Percentiles rank a stretch among this genome's conserved stretches.
Conservation (phyloP, 1,140 invertebrate species). For the Atta texana region DNA sequence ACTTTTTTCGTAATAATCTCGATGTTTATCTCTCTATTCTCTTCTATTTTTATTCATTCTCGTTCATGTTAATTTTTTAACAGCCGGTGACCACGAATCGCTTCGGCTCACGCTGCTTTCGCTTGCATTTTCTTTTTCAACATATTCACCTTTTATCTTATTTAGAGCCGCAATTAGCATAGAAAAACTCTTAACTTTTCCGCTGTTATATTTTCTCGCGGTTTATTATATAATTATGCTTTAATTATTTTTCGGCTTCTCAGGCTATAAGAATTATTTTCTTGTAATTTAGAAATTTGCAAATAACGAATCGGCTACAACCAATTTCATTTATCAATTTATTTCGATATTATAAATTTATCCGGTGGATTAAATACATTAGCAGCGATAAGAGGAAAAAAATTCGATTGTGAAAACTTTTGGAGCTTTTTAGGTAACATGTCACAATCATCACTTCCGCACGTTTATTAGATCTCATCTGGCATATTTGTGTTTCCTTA, state of each 20-base stretch:
- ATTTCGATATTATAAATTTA: background rate
- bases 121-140: conserved; percentile 24
- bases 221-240: background rate
- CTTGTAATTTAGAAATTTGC: conserved; percentile 11
- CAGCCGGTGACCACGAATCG: background rate
- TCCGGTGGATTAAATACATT: background rate
- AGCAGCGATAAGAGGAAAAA: background rate
- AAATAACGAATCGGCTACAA: conserved; percentile 33
- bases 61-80: conserved; percentile 9
- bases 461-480: conserved; percentile 40
- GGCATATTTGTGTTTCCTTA: conserved; percentile 32
- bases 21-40: conserved; percentile 19
- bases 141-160: background rate
- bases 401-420: background rate
- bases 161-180: conserved; percentile 28
- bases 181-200: conserved; percentile 14
- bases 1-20: conserved; percentile 13
- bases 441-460: conserved; percentile 33
- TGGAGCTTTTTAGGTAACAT: conserved; percentile 16
- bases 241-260: background rate
- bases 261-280: background rate
- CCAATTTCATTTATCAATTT: conserved; percentile 28
- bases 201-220: background rate
- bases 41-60: conserved; percentile 33
- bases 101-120: conserved; percentile 48